Evolutionary conservation across 2,888 invertebrate species (phyloP).

Genomic region (Eustalomyia histrio): DNA sequence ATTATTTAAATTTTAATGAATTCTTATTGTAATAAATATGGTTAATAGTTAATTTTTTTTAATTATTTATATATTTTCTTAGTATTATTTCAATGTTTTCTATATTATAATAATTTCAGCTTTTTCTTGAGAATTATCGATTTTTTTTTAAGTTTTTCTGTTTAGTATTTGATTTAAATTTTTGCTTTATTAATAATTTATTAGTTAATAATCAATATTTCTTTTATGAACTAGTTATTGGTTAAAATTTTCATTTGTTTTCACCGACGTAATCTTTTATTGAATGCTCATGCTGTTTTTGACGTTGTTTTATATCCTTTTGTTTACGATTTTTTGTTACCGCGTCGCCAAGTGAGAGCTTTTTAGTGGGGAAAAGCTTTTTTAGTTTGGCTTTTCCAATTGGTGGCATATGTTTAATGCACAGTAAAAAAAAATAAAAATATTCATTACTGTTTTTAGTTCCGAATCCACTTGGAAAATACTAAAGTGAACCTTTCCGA

Average conservation of each 20-base stretch:
- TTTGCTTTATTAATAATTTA: conserved; percentile 12
- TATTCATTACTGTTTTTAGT: no score
- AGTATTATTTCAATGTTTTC: background rate
- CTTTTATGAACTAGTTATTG: background rate
- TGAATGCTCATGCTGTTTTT: conserved; percentile 35
- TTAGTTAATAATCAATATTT: conserved; percentile 15
- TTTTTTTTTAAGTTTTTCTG: conserved; percentile 15
- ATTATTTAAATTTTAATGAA: background rate
- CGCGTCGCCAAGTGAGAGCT: conserved; percentile 29
- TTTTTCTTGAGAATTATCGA: background rate
- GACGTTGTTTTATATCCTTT: conserved; percentile 44
- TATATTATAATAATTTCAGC: background rate
- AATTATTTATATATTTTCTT: background rate
- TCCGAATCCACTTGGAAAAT: no score
- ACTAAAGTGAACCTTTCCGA: no score
- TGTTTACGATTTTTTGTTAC: conserved; percentile 61
- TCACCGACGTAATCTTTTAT: conserved; percentile 16
- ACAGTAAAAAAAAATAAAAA: background rate
- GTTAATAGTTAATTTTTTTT: background rate
- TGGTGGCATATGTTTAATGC: conserved; percentile 22
- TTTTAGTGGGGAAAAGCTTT: conserved; percentile 33
- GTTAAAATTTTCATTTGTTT: conserved; percentile 27
- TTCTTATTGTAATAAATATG: background rate
- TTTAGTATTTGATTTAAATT: conserved; percentile 28
- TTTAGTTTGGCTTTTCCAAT: background rate